Evolutionary conservation across 2,888 invertebrate genomes (phyloP).

Genomic region (Allygus modestus): DNA sequence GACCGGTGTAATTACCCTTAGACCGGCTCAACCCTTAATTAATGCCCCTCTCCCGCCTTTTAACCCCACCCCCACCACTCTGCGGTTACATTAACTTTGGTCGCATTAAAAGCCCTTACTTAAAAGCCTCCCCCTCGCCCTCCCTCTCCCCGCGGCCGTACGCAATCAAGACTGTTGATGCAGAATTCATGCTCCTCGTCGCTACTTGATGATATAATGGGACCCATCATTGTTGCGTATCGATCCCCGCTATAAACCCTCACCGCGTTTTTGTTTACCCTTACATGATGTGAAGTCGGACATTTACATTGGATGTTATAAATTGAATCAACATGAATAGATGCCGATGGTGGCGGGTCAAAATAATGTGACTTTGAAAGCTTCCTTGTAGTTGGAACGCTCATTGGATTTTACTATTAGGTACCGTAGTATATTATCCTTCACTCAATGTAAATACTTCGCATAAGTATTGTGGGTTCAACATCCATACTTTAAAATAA

Average conservation of each 20-base stretch:
- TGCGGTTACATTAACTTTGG: conserved; percentile 69
- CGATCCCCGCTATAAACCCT: conserved; percentile 6
- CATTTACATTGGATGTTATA: no score
- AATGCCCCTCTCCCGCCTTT: conserved; percentile 59
- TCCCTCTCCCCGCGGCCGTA: conserved; percentile 56
- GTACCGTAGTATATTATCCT: no score
- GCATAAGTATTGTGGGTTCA: no score
- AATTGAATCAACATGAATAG: no score
- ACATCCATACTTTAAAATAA: no score
- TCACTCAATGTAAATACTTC: no score
- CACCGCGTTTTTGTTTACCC: no score
- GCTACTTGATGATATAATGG: conserved; percentile 61
- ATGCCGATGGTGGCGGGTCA: no score
- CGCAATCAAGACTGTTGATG: conserved; percentile 68
- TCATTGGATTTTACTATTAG: no score
- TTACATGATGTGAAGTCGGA: no score
- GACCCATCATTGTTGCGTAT: conserved; percentile 44
- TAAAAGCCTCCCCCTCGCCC: conserved; percentile 59
- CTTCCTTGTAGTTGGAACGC: no score
- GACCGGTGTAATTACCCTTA: conserved; percentile 58
- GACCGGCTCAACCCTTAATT: conserved; percentile 63
- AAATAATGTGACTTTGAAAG: no score
- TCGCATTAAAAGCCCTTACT: conserved; percentile 64
- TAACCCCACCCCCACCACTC: conserved; percentile 50
- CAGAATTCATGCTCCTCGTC: conserved; percentile 67